Evolutionary conservation across 2,888 invertebrate genomes (phyloP).

Genomic region (Rutpela maculata): DNA sequence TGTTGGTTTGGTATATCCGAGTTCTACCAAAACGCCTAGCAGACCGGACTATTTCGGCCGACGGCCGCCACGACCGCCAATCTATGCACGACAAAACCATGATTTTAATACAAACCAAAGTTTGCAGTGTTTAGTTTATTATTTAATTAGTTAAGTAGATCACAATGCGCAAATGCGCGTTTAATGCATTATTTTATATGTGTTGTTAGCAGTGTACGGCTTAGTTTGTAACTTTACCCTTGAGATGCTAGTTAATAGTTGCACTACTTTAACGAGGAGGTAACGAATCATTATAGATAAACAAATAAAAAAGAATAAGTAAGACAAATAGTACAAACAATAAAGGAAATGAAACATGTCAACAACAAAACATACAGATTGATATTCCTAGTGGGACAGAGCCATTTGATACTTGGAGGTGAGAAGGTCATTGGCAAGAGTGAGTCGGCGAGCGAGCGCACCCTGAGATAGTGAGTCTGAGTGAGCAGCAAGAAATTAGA

Average conservation of each 20-base stretch:
- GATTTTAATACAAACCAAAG: constrained; percentile 68
- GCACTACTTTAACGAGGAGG: constrained; percentile 72
- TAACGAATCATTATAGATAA: constrained; percentile 71
- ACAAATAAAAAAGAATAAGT: constrained; percentile 40
- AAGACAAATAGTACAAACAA: constrained; percentile 66
- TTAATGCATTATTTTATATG: constrained; percentile 40
- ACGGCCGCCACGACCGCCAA: constrained; percentile 67
- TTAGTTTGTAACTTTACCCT: constrained; percentile 49
- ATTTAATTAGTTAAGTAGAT: constrained; percentile 19
- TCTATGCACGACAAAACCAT: constrained; percentile 72
- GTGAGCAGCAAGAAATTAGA: constrained; percentile 64
- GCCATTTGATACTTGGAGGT: constrained; percentile 78
- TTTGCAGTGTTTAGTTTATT: constrained; percentile 39
- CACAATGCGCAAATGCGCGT: constrained; percentile 11
- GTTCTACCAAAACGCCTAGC: constrained; percentile 45
- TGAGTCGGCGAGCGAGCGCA: constrained; percentile 69
- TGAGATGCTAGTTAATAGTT: constrained; percentile 55
- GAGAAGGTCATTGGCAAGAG: constrained; percentile 73
- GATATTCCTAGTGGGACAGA: constrained; percentile 75
- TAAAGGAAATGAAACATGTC: constrained; percentile 72
- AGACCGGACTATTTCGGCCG: constrained; percentile 24
- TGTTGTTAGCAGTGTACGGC: constrained; percentile 47
- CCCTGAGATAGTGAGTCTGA: constrained; percentile 65
- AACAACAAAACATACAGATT: constrained; percentile 75
- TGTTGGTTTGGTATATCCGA: constrained; percentile 41